These are phyloP conservation scores for Ara ararauna DNA, from an alignment of 2,797 vertebrate species.

Conservation along the genomic window DNA sequence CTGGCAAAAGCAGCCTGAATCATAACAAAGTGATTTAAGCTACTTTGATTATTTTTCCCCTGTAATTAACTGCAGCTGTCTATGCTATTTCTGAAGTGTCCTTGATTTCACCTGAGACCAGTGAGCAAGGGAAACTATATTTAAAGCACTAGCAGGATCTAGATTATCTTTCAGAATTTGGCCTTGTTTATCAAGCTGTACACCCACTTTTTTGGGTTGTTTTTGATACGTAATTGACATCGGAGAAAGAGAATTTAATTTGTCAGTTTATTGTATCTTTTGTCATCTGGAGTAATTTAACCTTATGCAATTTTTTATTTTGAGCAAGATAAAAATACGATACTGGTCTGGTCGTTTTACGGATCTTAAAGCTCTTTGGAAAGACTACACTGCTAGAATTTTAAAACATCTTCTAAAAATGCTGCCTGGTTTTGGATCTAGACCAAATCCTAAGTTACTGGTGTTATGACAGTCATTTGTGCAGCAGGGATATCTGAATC, in stretches of 20 bases:
- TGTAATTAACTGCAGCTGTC: constrained; percentile 60
- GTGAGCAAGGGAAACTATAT: constrained; percentile 55
- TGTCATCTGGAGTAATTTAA: not conserved
- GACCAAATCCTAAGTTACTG: not conserved
- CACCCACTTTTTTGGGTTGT: not conserved
- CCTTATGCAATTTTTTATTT: not conserved
- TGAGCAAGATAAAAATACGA: not conserved
- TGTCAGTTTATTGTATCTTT: not conserved
- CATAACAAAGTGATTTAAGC: constrained; percentile 38
- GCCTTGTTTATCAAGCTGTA: constrained; percentile 1
- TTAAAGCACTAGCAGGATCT: constrained; percentile 44
- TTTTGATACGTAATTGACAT: not conserved
- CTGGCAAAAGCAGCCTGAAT: constrained; percentile 32
- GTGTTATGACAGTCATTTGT: not conserved
- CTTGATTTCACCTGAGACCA: constrained; percentile 64
- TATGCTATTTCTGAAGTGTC: constrained; percentile 69
- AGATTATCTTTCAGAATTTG: constrained; percentile 36
- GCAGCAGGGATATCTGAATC: not conserved
- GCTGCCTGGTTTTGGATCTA: not conserved
- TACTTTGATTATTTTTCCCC: constrained; percentile 50
- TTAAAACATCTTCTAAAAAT: not conserved
- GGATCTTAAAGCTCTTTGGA: not conserved
- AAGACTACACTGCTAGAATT: not conserved
- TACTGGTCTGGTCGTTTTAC: not conserved
- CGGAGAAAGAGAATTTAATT: not conserved